Evolutionary conservation across 2,113 vertebrate species (phyloP).

Genomic region (Anthoscopus minutus): DNA sequence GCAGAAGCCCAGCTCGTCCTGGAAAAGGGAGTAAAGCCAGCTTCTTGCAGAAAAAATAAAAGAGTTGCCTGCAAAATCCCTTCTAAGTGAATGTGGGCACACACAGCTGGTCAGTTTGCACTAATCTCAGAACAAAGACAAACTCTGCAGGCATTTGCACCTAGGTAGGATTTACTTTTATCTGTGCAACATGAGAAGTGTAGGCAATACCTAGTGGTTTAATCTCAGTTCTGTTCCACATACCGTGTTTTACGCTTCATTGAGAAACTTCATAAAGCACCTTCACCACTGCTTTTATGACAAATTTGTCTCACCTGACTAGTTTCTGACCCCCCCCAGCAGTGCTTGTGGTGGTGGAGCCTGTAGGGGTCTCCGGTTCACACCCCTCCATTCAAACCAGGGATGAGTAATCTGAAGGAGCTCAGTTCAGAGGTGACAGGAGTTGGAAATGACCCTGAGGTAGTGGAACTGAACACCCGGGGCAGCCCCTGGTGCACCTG

Average conservation of each 20-base stretch:
- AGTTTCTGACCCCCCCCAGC: background rate
- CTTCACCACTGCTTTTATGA: background rate
- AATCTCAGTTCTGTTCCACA: background rate
- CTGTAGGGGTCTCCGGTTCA: background rate
- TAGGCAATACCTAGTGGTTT: background rate
- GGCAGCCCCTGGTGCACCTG: accelerated
- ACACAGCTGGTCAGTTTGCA: background rate
- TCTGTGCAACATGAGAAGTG: background rate
- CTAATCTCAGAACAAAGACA: background rate
- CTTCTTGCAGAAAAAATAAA: background rate
- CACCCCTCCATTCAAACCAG: background rate
- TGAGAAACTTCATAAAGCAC: background rate
- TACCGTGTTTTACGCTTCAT: background rate
- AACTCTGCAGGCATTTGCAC: background rate
- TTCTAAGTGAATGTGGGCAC: background rate
- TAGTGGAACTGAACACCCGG: background rate
- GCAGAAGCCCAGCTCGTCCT: background rate
- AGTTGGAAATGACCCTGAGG: background rate
- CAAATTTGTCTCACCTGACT: background rate
- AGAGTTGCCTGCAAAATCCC: background rate
- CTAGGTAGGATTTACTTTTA: background rate
- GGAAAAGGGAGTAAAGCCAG: background rate
- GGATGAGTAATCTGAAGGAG: background rate
- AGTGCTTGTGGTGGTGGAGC: background rate
- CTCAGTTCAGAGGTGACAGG: background rate